Evolutionary conservation across 2,888 invertebrate genomes (phyloP).

Genomic region (Lagria hirta): DNA sequence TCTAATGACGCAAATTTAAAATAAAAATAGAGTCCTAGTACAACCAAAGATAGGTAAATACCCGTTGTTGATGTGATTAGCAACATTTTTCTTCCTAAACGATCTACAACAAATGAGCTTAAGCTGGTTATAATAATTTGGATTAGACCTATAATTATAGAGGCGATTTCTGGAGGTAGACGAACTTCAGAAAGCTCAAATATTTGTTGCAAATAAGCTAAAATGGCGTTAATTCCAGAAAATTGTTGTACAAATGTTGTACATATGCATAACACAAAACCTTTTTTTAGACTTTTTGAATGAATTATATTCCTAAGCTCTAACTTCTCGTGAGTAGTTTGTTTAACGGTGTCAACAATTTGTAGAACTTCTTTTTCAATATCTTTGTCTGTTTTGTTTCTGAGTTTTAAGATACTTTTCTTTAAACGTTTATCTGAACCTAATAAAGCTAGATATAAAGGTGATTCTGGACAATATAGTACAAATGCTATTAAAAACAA

Average conservation of each 20-base stretch:
- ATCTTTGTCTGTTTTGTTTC: neutral
- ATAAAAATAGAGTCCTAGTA: slow-evolving; percentile 10
- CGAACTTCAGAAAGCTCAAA: slow-evolving; percentile 70
- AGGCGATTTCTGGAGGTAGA: slow-evolving; percentile 64
- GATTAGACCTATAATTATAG: slow-evolving; percentile 75
- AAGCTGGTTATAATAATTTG: slow-evolving; percentile 69
- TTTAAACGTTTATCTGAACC: neutral
- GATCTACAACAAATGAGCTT: slow-evolving; percentile 61
- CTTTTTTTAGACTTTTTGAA: slow-evolving; percentile 43
- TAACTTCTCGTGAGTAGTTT: too few species aligned
- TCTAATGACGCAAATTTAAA: too few species aligned
- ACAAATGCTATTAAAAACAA: neutral
- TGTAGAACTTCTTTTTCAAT: slow-evolving; percentile 4
- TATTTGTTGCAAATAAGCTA: slow-evolving; percentile 73
- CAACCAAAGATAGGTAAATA: slow-evolving; percentile 2
- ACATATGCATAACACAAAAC: slow-evolving; percentile 69
- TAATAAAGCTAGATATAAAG: neutral
- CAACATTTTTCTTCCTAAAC: slow-evolving; percentile 8
- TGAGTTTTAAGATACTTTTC: neutral
- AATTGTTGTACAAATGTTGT: slow-evolving; percentile 82
- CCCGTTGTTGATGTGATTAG: slow-evolving; percentile 3
- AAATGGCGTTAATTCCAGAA: slow-evolving; percentile 77
- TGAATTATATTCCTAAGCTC: slow-evolving; percentile 17
- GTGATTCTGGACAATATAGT: neutral
- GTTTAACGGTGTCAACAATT: slow-evolving; percentile 2